These are phyloP conservation scores for Fundulus diaphanus DNA, from an alignment of 2,797 vertebrate genomes.

Conservation along the genomic window DNA sequence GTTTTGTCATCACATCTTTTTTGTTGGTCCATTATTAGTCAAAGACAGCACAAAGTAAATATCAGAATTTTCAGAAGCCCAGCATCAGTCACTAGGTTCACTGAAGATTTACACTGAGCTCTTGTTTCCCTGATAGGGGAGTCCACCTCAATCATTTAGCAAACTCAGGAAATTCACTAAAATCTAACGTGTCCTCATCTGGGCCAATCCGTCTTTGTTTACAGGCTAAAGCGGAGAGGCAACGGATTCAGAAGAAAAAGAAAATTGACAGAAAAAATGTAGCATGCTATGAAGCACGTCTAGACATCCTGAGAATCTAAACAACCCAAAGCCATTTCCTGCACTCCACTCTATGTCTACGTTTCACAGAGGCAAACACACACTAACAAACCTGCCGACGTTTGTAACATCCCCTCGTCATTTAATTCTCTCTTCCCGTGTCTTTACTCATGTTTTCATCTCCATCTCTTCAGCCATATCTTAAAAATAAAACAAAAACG, in stretches of 20 bases:
- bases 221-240: slow-evolving; percentile 35
- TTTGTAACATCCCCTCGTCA: slow-evolving; percentile 23
- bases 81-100: neutral
- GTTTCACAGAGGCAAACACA: slow-evolving; percentile 7
- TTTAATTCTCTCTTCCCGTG: slow-evolving; percentile 3
- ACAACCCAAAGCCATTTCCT: slow-evolving; percentile 51
- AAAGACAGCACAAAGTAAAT: neutral
- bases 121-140: neutral
- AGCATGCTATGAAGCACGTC: slow-evolving; percentile 20
- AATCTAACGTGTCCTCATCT: slow-evolving; percentile 28
- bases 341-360: slow-evolving; percentile 16
- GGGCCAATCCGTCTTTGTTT: neutral
- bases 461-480: slow-evolving; percentile 7
- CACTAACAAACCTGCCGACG: slow-evolving; percentile 13
- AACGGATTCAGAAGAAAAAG: slow-evolving; percentile 21
- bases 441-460: slow-evolving; percentile 1
- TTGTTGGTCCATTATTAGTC: neutral
- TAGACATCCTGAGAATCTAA: slow-evolving; percentile 36
- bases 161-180: slow-evolving; percentile 1
- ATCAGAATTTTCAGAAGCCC: neutral
- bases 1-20: neutral
- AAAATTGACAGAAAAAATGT: neutral
- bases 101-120: slow-evolving; percentile 5
- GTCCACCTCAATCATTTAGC: slow-evolving; percentile 5
- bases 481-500: slow-evolving; percentile 15